Percentiles rank a stretch among this genome's conserved stretches.
These are phyloP conservation scores for Calonectris borealis DNA, from an alignment of 2,113 vertebrate species.

Conservation along the genomic window DNA sequence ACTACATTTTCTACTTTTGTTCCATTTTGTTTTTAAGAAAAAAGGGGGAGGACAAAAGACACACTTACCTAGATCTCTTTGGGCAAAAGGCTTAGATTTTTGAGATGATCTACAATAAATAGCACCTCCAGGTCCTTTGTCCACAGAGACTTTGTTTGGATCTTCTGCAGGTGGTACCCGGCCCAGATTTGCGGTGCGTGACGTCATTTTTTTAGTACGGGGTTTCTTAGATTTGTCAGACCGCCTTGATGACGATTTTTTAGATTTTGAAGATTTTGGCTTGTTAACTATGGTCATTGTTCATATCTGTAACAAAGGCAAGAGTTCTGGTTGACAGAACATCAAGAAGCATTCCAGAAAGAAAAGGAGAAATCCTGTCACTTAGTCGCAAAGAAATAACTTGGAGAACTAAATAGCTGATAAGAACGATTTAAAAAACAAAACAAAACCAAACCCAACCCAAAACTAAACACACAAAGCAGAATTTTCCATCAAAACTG, in stretches of 20 bases:
- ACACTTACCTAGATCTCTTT: slow-evolving; percentile 84
- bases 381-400: neutral
- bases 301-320: slow-evolving; percentile 83
- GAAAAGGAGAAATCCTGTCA: neutral
- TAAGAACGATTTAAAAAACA: neutral
- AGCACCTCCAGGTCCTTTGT: slow-evolving; percentile 85
- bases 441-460: neutral
- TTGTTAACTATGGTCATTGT: slow-evolving; percentile 99
- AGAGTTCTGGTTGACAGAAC: neutral
- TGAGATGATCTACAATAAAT: slow-evolving; percentile 87
- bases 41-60: neutral
- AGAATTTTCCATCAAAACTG: neutral
- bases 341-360: neutral
- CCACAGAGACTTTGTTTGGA: slow-evolving; percentile 80
- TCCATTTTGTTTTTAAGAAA: neutral
- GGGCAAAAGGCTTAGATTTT: slow-evolving; percentile 77
- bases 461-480: neutral
- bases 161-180: slow-evolving; percentile 84
- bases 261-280: slow-evolving; percentile 89
- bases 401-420: neutral
- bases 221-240: slow-evolving; percentile 79
- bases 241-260: slow-evolving; percentile 81
- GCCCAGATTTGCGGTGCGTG: slow-evolving; percentile 85
- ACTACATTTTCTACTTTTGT: neutral
- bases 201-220: slow-evolving; percentile 89